phyloP scores from a whole-genome alignment of 1,140 invertebrate genomes.

The Drosophila pseudoobscura region DNA sequence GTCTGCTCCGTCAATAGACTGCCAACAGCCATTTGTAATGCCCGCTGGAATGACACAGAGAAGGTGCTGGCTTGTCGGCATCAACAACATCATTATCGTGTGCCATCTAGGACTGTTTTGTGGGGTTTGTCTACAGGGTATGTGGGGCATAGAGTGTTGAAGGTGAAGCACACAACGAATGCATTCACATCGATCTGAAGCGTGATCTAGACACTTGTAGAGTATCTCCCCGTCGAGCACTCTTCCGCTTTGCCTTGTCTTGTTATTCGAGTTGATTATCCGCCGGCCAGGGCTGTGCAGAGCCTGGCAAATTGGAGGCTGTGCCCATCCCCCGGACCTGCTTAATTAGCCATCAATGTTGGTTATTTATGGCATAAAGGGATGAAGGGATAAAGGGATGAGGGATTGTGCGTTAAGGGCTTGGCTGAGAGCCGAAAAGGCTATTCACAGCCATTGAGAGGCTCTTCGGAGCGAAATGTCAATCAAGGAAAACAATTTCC shows the following conservation, averaged over 20 bases:
- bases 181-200: too few relatives aligned
- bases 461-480: too few relatives aligned
- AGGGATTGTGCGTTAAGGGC: not conserved
- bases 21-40: slow-evolving; percentile 63
- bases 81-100: slow-evolving; percentile 58
- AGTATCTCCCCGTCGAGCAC: too few relatives aligned
- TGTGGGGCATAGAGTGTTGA: too few relatives aligned
- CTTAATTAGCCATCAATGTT: slow-evolving; percentile 72
- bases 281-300: slow-evolving; percentile 39
- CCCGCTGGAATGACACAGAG: slow-evolving; percentile 47
- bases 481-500: too few relatives aligned
- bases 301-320: slow-evolving; percentile 13
- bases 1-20: slow-evolving; percentile 44
- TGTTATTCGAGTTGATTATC: slow-evolving; percentile 63
- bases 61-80: slow-evolving; percentile 33
- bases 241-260: slow-evolving; percentile 13
- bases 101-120: not conserved
- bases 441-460: too few relatives aligned
- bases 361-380: slow-evolving; percentile 35
- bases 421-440: slow-evolving; percentile 5
- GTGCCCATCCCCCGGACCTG: slow-evolving; percentile 22
- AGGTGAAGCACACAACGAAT: too few relatives aligned
- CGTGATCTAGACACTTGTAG: too few relatives aligned
- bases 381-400: slow-evolving; percentile 1
- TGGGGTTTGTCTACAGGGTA: too few relatives aligned